phyloP scores from a whole-genome alignment of 2,113 vertebrate genomes.

The Chionomys nivalis region DNA sequence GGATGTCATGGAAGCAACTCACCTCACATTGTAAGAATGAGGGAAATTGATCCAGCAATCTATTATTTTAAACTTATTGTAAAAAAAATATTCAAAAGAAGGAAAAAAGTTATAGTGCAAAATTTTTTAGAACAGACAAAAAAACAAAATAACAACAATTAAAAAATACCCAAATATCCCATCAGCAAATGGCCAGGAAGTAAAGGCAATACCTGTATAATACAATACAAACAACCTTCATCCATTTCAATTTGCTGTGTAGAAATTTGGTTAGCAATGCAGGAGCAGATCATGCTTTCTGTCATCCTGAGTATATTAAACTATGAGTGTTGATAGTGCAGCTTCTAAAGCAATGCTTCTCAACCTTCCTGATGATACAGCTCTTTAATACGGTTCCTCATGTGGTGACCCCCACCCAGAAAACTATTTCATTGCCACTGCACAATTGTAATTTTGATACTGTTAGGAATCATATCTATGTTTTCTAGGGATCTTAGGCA shows the following conservation, averaged over 20 bases:
- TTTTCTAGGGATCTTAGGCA: background rate
- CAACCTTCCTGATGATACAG: background rate
- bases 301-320: background rate
- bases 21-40: background rate
- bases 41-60: slow-evolving; percentile 3
- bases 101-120: background rate
- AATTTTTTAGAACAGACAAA: background rate
- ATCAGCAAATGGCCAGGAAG: background rate
- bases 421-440: background rate
- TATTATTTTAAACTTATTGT: slow-evolving; percentile 13
- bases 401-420: background rate
- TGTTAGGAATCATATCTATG: background rate
- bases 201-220: background rate
- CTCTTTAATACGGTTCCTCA: background rate
- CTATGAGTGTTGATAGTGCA: background rate
- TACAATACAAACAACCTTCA: slow-evolving; percentile 25
- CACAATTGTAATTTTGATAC: background rate
- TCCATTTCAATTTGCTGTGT: background rate
- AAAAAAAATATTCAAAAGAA: slow-evolving; percentile 20
- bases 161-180: background rate
- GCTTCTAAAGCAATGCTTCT: background rate
- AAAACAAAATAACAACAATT: background rate
- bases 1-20: slow-evolving; percentile 35
- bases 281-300: background rate
- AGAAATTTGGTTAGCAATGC: background rate